Conservation (phyloP, 2,888 invertebrate genomes). For the Archips xylosteana region DNA sequence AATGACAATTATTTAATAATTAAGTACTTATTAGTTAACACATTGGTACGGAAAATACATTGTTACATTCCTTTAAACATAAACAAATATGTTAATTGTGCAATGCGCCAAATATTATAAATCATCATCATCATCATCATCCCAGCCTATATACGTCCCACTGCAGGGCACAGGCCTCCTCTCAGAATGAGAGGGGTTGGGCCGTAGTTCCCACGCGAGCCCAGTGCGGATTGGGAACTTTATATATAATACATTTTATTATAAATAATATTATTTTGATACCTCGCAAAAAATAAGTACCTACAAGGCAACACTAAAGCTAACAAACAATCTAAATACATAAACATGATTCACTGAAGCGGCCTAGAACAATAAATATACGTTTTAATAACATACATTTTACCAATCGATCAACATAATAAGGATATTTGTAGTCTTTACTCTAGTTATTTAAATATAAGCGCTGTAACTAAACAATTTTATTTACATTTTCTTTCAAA, state of each 20-base stretch:
- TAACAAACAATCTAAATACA: not conserved
- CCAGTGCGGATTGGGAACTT: no score
- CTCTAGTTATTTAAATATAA: conserved; percentile 31
- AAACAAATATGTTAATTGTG: no score
- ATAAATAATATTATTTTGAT: not conserved
- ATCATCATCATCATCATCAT: no score
- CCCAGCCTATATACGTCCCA: no score
- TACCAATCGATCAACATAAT: conserved; percentile 36
- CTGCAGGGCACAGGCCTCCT: no score
- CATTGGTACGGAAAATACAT: no score
- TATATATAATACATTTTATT: not conserved
- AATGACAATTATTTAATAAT: no score
- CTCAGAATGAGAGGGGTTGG: no score
- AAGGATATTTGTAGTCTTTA: conserved; percentile 38
- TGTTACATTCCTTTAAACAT: no score
- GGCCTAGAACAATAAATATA: conserved; percentile 28
- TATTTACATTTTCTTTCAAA: not conserved
- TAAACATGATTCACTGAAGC: conserved; percentile 4
- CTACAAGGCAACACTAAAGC: not conserved
- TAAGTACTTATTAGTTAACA: no score
- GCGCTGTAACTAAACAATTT: not conserved
- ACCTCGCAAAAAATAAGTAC: not conserved
- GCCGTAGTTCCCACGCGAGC: no score
- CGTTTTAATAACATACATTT: conserved; percentile 40
- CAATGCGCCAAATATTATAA: no score